Evolutionary conservation across 2,888 invertebrate species (phyloP).

Genomic region (Dryococelus australis): DNA sequence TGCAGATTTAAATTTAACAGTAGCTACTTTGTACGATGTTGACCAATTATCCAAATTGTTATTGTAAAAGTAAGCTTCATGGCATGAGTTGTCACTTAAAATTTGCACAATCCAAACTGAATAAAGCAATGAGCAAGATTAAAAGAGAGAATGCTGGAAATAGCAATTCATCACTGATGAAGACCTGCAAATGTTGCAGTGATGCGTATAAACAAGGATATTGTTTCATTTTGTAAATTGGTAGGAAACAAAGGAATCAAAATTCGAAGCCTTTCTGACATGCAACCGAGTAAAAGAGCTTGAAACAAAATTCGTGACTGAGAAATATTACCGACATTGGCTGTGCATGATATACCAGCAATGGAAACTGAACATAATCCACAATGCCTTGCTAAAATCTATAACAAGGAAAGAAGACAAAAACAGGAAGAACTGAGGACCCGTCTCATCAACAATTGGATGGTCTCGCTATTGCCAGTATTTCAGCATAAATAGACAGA

Average conservation of each 20-base stretch:
- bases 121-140: background rate
- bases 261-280: background rate
- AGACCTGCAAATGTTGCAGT: background rate
- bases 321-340: background rate
- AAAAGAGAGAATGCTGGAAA: background rate
- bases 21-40: background rate
- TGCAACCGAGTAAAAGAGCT: background rate
- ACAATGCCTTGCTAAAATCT: background rate
- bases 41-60: background rate
- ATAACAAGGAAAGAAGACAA: constrained; percentile 26
- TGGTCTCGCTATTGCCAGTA: background rate
- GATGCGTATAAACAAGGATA: background rate
- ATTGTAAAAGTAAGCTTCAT: background rate
- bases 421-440: background rate
- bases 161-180: background rate
- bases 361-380: constrained; percentile 4
- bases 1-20: background rate
- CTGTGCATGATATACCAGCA: background rate
- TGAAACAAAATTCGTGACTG: background rate
- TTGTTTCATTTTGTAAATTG: constrained; percentile 17
- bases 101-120: background rate
- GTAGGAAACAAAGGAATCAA: background rate
- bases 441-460: background rate
- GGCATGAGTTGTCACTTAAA: constrained; percentile 5
- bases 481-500: background rate